Base-by-base conservation (phyloP, 2,797 vertebrate species). In the Amphiprion clarkii region DNA sequence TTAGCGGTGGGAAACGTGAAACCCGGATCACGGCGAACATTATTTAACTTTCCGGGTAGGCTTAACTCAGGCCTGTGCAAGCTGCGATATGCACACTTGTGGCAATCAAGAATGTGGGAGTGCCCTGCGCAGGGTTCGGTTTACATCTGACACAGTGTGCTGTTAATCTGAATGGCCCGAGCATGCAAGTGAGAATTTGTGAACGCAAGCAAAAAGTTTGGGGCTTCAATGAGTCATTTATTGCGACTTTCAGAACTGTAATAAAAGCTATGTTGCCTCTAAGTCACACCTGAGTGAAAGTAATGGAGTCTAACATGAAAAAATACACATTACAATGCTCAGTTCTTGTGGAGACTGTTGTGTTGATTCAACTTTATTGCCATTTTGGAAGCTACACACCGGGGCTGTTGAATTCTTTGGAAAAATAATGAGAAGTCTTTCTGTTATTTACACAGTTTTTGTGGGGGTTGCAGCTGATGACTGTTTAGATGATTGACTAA, bases 61-160 rank as follows among this genome's bases (percentile, higher is more conserved):
- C 85, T 91, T 90, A 83, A 66, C 66, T 76, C 81, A 14, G 84
- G 79, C 81, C 67, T 65, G 79, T 80, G 80, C 87, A 88, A 76
- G 88, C 81, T 71, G 77, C 67, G 75, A 92, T 89, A 90, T 88
- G 90, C 89, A 89, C 89, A 90, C 88, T 92, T 91, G 90, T 76
- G 86, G 79, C 67, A 74, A 85, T 87, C 52, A 71, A 91, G 89
- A 93, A 93, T 92, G 83, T 91, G 87, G 90, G 91, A 89, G 93
- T 73, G 91, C 74, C 87, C 59, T 44, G 61, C 16, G 13, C 52
- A 33, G 49, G 79, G 36, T 79, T 88, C 56, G 58, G 29, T 78
- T 90, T 88, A 81, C 78, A 85, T 86, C 84, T 53, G 69, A 87
- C 70, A 86, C 75, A 71, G 71, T 53, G 44, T 59, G 75, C 76